Conservation (phyloP, 2,113 vertebrate species). For the Toxotes jaculatrix region DNA sequence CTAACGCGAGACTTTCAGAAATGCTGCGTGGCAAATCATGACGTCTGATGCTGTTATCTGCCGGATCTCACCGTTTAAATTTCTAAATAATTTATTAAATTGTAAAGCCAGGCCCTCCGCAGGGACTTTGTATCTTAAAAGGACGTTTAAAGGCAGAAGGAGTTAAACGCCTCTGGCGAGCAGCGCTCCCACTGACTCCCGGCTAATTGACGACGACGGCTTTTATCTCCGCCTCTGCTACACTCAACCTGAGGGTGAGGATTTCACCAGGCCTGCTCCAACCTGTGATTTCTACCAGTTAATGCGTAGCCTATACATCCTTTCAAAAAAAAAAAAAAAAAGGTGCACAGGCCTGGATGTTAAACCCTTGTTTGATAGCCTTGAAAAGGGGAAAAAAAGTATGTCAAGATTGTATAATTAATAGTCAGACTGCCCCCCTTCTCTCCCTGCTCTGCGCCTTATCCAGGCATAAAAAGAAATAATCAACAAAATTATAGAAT, state of each 20-base stretch:
- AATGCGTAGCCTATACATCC: slow-evolving; percentile 50
- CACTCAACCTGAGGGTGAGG: slow-evolving; percentile 74
- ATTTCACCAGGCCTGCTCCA: slow-evolving; percentile 64
- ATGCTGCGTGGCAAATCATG: slow-evolving; percentile 67
- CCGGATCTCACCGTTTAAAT: slow-evolving; percentile 81
- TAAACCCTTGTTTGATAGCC: slow-evolving; percentile 71
- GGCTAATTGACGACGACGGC: slow-evolving; percentile 81
- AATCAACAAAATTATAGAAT: slow-evolving; percentile 30
- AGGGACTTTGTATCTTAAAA: slow-evolving; percentile 84
- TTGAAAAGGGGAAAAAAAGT: slow-evolving; percentile 24
- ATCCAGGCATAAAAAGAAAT: slow-evolving; percentile 33
- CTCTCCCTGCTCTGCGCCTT: slow-evolving; percentile 19
- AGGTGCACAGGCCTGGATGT: slow-evolving; percentile 37
- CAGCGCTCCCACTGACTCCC: slow-evolving; percentile 78
- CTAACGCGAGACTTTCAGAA: slow-evolving; percentile 43
- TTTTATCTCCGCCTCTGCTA: slow-evolving; percentile 80
- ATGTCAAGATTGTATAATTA: slow-evolving; percentile 61
- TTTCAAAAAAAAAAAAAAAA: slow-evolving; percentile 33
- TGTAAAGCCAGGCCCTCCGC: slow-evolving; percentile 80
- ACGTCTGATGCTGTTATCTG: slow-evolving; percentile 73
- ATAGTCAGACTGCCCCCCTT: slow-evolving; percentile 25
- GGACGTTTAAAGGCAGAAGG: slow-evolving; percentile 82
- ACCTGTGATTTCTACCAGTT: slow-evolving; percentile 70
- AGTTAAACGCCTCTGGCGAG: slow-evolving; percentile 82
- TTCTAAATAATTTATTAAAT: slow-evolving; percentile 87